phyloP scores from a whole-genome alignment of 2,888 invertebrate species.

The Philaethria dido region DNA sequence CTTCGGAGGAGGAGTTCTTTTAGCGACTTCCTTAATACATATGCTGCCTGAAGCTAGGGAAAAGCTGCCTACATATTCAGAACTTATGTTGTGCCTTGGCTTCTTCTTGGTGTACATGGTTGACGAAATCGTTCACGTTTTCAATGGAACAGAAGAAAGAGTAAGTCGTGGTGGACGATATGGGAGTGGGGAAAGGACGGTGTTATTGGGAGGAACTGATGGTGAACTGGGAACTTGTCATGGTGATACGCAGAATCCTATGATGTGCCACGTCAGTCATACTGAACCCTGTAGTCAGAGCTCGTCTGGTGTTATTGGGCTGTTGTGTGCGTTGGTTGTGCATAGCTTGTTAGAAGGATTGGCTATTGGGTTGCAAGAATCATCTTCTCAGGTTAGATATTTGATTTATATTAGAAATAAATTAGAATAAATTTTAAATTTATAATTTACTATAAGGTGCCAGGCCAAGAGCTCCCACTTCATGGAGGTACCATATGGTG shows the following conservation, averaged over 20 bases:
- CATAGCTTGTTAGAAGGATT: slow-evolving; percentile 92
- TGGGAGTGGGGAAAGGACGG: slow-evolving; percentile 61
- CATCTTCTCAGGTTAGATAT: slow-evolving; percentile 82
- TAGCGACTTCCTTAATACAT: slow-evolving; percentile 90
- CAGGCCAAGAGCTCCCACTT: too few species aligned
- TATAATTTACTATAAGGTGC: too few species aligned
- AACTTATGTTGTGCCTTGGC: slow-evolving; percentile 86
- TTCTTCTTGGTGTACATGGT: slow-evolving; percentile 89
- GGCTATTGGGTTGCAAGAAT: slow-evolving; percentile 90
- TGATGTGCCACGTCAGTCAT: slow-evolving; percentile 87
- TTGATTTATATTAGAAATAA: neutral
- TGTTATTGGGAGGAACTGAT: slow-evolving; percentile 50
- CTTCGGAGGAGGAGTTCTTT: slow-evolving; percentile 91
- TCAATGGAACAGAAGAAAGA: slow-evolving; percentile 71
- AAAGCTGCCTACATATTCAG: slow-evolving; percentile 83
- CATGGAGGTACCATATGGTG: too few species aligned
- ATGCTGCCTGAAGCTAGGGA: slow-evolving; percentile 91
- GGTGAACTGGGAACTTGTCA: slow-evolving; percentile 58
- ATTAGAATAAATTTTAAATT: too few species aligned
- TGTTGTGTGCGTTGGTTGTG: slow-evolving; percentile 89
- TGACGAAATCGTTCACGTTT: slow-evolving; percentile 88
- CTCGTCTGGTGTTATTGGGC: slow-evolving; percentile 86
- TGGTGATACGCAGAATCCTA: slow-evolving; percentile 66
- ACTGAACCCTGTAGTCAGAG: slow-evolving; percentile 86
- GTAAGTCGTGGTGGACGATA: slow-evolving; percentile 46